Conservation (phyloP, 2,888 invertebrate genomes). For the Drosophila yooni region DNA sequence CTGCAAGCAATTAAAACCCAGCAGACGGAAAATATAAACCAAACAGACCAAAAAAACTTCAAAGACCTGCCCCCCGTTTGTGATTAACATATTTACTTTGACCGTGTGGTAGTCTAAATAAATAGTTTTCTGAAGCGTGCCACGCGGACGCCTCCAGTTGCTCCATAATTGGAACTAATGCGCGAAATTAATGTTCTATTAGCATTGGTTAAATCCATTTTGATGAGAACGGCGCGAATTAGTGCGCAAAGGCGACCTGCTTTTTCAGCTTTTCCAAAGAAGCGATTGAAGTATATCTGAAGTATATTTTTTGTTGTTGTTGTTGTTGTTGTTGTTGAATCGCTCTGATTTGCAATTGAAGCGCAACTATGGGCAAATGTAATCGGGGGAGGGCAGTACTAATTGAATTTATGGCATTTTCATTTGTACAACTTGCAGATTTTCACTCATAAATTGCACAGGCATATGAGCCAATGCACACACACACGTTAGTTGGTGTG, state of each 20-base stretch:
- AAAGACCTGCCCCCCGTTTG: constrained; percentile 24
- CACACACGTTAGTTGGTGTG: constrained; percentile 1
- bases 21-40: constrained; percentile 13
- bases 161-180: constrained; percentile 70
- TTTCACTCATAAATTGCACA: constrained; percentile 75
- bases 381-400: constrained; percentile 37
- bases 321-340: constrained; percentile 36
- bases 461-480: constrained; percentile 51
- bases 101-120: constrained; percentile 46
- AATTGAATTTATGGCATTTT: constrained; percentile 78
- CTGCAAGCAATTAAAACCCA: constrained; percentile 57
- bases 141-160: constrained; percentile 38
- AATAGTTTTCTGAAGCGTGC: constrained; percentile 57
- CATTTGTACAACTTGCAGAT: constrained; percentile 69
- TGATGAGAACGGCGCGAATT: constrained; percentile 41
- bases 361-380: constrained; percentile 25
- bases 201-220: constrained; percentile 32
- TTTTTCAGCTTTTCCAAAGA: constrained; percentile 23
- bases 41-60: constrained; percentile 55
- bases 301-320: constrained; percentile 17
- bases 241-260: constrained; percentile 69
- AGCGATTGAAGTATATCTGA: constrained; percentile 6
- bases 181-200: constrained; percentile 73
- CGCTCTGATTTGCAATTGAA: constrained; percentile 74
- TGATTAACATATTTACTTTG: constrained; percentile 48